These are phyloP conservation scores for Stenoptilia bipunctidactyla DNA, from an alignment of 2,888 invertebrate species.

Conservation along the genomic window DNA sequence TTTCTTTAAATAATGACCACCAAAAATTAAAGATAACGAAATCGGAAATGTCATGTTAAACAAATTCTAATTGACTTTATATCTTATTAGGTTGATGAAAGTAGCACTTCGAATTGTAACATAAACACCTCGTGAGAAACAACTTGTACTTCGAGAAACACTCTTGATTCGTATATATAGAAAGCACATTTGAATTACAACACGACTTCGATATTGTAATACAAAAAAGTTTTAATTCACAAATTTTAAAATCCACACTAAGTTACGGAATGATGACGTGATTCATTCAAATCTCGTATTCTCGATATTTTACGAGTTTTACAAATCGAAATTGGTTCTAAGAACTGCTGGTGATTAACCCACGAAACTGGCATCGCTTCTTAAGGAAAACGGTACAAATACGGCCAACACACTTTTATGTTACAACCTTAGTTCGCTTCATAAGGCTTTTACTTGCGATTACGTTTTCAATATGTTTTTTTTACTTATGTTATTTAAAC, in stretches of 20 bases:
- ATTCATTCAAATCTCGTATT: conserved; percentile 18
- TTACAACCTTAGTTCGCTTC: too few species aligned
- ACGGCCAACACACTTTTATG: conserved; percentile 24
- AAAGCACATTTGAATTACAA: too few species aligned
- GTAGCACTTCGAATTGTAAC: conserved; percentile 9
- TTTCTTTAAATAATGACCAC: too few species aligned
- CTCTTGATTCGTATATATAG: too few species aligned
- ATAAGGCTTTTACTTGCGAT: too few species aligned
- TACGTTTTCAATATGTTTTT: too few species aligned
- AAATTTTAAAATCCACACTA: background rate
- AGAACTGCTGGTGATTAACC: conserved; percentile 19
- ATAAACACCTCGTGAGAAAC: conserved; percentile 9
- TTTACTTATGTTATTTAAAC: too few species aligned
- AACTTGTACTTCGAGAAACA: too few species aligned
- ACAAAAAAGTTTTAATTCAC: too few species aligned
- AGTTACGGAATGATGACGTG: conserved; percentile 9
- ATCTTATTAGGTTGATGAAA: background rate
- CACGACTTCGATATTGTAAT: too few species aligned
- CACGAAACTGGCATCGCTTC: conserved; percentile 21
- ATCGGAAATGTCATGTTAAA: conserved; percentile 1
- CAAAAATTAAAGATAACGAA: too few species aligned
- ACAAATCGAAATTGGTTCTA: conserved; percentile 20
- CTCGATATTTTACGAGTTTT: conserved; percentile 12
- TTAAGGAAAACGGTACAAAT: conserved; percentile 33
- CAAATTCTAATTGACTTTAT: background rate